These are phyloP conservation scores for Varanus salvator DNA, from an alignment of 2,113 vertebrate species.

Conservation along the genomic window DNA sequence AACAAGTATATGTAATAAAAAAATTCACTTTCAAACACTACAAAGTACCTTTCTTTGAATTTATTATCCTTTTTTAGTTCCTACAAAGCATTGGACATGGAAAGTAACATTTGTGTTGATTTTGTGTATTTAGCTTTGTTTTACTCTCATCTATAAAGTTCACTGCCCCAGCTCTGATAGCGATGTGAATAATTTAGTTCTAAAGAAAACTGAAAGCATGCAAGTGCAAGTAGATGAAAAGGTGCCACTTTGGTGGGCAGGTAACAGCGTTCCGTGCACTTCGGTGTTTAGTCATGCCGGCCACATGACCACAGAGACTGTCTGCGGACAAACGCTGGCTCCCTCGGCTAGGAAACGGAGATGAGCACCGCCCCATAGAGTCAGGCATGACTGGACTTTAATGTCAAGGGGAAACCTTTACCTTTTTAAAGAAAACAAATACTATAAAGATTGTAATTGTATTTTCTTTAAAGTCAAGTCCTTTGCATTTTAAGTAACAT, in stretches of 20 bases:
- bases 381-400: too few relatives aligned
- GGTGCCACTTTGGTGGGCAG: too few relatives aligned
- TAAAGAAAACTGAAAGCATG: too few relatives aligned
- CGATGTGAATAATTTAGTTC: not conserved
- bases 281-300: too few relatives aligned
- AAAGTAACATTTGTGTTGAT: not conserved
- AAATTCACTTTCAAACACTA: slow-evolving; percentile 41
- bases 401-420: too few relatives aligned
- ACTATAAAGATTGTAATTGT: not conserved
- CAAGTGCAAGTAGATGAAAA: too few relatives aligned
- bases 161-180: not conserved
- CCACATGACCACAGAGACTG: too few relatives aligned
- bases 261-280: too few relatives aligned
- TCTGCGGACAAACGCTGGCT: too few relatives aligned
- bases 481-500: not conserved
- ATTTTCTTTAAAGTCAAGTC: not conserved
- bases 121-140: not conserved
- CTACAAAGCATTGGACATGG: not conserved
- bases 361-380: too few relatives aligned
- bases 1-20: slow-evolving; percentile 46
- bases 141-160: not conserved
- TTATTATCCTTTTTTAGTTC: not conserved
- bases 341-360: too few relatives aligned
- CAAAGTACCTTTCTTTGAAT: not conserved
- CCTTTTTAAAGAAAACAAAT: too few relatives aligned